Evolutionary conservation across 2,797 vertebrate species (phyloP), one percentile per base, ranked within the genome.

Genomic region (Myotis daubentonii): DNA sequence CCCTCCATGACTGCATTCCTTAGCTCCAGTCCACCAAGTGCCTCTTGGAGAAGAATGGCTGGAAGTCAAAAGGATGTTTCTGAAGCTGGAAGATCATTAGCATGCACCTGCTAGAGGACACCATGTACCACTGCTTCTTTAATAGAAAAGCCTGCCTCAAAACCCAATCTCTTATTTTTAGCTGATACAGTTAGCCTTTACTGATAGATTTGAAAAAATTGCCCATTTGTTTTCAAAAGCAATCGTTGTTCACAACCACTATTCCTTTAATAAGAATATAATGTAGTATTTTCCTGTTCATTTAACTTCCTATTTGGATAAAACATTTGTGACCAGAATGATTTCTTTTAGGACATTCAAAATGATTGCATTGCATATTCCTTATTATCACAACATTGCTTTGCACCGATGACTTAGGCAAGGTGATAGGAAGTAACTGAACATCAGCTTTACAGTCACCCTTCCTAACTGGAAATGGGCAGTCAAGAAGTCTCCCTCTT

Each of bases 211-310:
- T 94, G 8, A 83, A 81, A 80, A 84, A 85, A 93, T 41, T 71
- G 55, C 8, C 47, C 72, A 36, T 94, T 85, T 94, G 11, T 95
- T 85, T 95, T 66, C 85, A n/a, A 92, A 94, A 95, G 78, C 74
- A 87, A 89, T 57, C 93, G 28, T 44, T 65, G 36, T 87, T 78
- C 74, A 85, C 66, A 88, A 93, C 28, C 22, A 57, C n/a, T 51
- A 62, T 81, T 51, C 41, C 47, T 88, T 85, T 72, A 81, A 81
- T 75, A 94, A 38, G 30, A 81, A 49, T 75, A 74, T 53, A 93
- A 76, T 81, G 68, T 70, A 80, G 68, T 74, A 38, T 11, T 85
- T 87, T 88, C 83, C 65, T 36, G 1, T 65, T 85, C 53, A 93
- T 89, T 93, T 93, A 76, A 55, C 92, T 96, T 92, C 38, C 51